These are phyloP conservation scores for Archips xylosteana DNA, from an alignment of 2,888 invertebrate genomes.

Conservation along the genomic window DNA sequence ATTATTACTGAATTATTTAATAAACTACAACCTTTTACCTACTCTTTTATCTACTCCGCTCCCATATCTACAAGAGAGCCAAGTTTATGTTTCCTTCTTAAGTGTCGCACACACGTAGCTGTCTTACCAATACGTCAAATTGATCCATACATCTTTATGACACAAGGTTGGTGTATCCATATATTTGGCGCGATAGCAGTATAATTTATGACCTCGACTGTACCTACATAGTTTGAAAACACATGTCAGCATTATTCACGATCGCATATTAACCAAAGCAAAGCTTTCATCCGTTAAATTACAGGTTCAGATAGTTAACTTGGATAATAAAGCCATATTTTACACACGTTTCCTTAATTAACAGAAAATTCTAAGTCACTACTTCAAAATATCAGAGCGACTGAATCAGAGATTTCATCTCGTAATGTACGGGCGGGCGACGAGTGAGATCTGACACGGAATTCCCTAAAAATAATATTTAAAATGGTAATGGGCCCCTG, in stretches of 20 bases:
- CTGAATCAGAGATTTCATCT: slow-evolving; percentile 85
- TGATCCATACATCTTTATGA: too few species aligned
- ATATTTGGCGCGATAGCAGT: too few species aligned
- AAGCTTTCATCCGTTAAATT: slow-evolving; percentile 39
- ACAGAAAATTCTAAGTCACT: slow-evolving; percentile 72
- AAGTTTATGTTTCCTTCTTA: too few species aligned
- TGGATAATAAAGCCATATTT: slow-evolving; percentile 51
- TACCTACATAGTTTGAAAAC: not conserved
- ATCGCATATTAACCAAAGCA: slow-evolving; percentile 5
- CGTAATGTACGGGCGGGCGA: slow-evolving; percentile 80
- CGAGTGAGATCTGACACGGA: slow-evolving; percentile 85
- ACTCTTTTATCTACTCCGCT: too few species aligned
- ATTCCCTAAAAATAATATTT: slow-evolving; percentile 86
- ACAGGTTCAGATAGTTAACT: slow-evolving; percentile 19
- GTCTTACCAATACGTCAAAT: too few species aligned
- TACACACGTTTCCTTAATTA: slow-evolving; percentile 68
- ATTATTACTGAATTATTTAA: too few species aligned
- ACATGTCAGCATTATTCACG: not conserved
- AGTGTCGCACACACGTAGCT: too few species aligned
- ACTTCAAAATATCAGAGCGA: slow-evolving; percentile 73
- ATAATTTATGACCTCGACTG: too few species aligned
- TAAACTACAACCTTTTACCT: too few species aligned
- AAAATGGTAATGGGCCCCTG: slow-evolving; percentile 84
- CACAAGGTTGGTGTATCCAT: too few species aligned
- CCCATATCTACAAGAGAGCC: too few species aligned